phyloP scores from a whole-genome alignment of 2,797 vertebrate genomes.

The Ciconia nigra region DNA sequence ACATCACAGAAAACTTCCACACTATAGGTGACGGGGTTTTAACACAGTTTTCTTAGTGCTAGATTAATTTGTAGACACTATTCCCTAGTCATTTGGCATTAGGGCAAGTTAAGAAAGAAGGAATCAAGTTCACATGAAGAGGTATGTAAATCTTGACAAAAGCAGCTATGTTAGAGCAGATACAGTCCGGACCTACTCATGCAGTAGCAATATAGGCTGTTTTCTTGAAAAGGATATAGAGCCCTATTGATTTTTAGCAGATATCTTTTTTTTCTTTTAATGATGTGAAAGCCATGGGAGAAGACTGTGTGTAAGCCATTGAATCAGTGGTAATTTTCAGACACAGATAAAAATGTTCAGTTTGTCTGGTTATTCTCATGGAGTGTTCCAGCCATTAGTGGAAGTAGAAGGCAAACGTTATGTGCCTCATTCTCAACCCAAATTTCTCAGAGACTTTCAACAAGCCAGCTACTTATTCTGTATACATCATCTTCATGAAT shows the following conservation, averaged over 20 bases:
- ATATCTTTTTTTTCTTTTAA: not conserved
- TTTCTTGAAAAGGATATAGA: not conserved
- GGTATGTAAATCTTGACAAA: not conserved
- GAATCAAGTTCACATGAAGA: not conserved
- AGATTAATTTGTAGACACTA: not conserved
- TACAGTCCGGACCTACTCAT: accelerated
- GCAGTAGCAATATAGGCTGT: not conserved
- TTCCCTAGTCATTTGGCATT: not conserved
- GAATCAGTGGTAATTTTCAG: not conserved
- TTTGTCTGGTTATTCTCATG: not conserved
- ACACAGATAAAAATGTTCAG: not conserved
- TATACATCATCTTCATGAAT: not conserved
- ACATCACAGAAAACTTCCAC: not conserved
- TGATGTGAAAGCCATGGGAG: not conserved
- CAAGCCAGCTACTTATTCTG: not conserved
- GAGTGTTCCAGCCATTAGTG: not conserved
- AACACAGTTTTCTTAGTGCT: constrained; percentile 9
- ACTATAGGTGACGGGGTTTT: not conserved
- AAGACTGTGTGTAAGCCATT: not conserved
- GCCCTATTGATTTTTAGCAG: not conserved
- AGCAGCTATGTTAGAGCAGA: not conserved
- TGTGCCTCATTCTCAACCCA: not conserved
- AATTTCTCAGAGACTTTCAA: not conserved
- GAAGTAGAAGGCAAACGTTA: not conserved
- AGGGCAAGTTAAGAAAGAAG: not conserved